Base-by-base conservation (phyloP, 2,888 invertebrate genomes). In the Melanostoma mellinum region DNA sequence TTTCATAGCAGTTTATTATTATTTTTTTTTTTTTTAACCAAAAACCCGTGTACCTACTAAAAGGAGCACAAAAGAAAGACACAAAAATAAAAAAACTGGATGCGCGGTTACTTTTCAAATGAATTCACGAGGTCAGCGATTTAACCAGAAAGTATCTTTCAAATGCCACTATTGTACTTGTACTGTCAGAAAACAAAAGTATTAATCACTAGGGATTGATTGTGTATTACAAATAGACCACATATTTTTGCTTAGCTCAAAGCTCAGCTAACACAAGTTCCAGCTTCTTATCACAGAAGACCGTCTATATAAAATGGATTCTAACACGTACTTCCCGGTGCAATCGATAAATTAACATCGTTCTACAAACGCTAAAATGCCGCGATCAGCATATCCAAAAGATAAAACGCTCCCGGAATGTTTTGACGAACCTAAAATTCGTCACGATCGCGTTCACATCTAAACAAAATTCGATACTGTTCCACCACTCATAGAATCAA, bases 91-190 rank as follows among this genome's bases (percentile, higher is more conserved):
- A 46, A 46, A 48, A 8, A 75, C 58, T 67, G 33, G 52, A 53
- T 60, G 46, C 53, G 46, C 53, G 52, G 60, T 67, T 35, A 67
- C 58, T 44, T 71, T 68, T 35, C 8, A 32, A 63, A 61, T 33
- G 40, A 79, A 56, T 42, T 50, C 38, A 9, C 61, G 44, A 69
- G 79, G 75, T 69, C 79, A 80, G 56, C 55, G 33, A 44, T 71
- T 46, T 68, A 44, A 55, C 35, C 33, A 60, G 55, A 44, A 75
- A 46, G 36, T 53, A 65, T 65, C 63, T 65, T 20, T 63, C 6
- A 48, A 33, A n/a, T 48, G 10, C 36, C 36, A 60, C 68, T 75
- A 60, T 67, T 75, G 60, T 60, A 56, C 48, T 63, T 61, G 20
- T 10, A 38, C 38, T 8, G 9, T 6, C 40, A 55, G 8, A 6